Evolutionary conservation across 2,888 invertebrate species (phyloP).

Genomic region (Drosophila meridionalis): DNA sequence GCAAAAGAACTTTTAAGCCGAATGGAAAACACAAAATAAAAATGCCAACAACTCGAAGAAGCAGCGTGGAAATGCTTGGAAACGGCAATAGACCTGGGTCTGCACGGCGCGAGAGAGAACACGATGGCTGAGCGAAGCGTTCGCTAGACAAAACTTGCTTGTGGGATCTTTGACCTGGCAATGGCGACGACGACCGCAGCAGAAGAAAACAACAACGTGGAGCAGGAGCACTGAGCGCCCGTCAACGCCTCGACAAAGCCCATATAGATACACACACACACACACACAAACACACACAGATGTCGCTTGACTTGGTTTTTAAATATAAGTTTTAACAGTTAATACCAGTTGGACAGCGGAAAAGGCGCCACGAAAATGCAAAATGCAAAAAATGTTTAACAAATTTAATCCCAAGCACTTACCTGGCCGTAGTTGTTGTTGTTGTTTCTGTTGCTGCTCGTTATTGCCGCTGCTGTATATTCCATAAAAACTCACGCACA

Average conservation of each 20-base stretch:
- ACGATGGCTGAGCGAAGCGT: conserved; percentile 52
- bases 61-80: conserved; percentile 64
- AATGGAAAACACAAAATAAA: conserved; percentile 38
- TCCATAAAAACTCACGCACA: conserved; percentile 50
- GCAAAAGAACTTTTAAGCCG: conserved; percentile 57
- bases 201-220: conserved; percentile 69
- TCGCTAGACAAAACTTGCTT: conserved; percentile 78
- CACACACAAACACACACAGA: conserved; percentile 23
- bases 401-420: conserved; percentile 30
- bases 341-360: conserved; percentile 71
- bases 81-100: conserved; percentile 52
- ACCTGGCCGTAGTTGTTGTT: conserved; percentile 25
- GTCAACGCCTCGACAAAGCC: conserved; percentile 67
- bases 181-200: conserved; percentile 72
- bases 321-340: conserved; percentile 78
- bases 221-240: conserved; percentile 61
- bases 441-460: conserved; percentile 13
- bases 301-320: conserved; percentile 41
- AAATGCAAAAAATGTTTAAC: conserved; percentile 20
- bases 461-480: conserved; percentile 43
- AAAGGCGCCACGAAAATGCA: conserved; percentile 14
- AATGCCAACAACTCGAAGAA: conserved; percentile 63
- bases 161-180: conserved; percentile 84
- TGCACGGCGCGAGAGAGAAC: conserved; percentile 19
- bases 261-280: conserved; percentile 51